Conservation (phyloP, 2,888 invertebrate species). For the Enchytraeus crypticus region DNA sequence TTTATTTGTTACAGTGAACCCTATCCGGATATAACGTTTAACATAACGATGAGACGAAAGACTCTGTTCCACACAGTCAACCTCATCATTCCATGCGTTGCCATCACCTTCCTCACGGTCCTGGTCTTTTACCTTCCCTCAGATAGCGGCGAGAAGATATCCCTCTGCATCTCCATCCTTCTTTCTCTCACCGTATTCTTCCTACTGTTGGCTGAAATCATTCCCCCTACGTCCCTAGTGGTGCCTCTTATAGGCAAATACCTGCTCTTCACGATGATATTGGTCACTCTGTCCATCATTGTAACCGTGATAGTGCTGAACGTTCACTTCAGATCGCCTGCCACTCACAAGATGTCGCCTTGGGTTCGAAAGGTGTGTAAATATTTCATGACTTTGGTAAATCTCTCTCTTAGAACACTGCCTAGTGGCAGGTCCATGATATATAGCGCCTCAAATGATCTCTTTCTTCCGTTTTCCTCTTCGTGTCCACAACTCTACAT, state of each 20-base stretch:
- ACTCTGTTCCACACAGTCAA: constrained; percentile 93
- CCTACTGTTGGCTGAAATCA: constrained; percentile 86
- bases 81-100: constrained; percentile 69
- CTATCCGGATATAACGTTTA: constrained; percentile 90
- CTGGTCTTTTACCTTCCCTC: constrained; percentile 94
- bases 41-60: constrained; percentile 87
- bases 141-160: constrained; percentile 97
- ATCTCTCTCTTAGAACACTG: no score
- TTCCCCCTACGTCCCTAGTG: constrained; percentile 90
- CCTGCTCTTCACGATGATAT: constrained; percentile 49
- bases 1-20: no score
- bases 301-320: constrained; percentile 64
- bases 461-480: no score
- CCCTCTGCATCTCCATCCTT: constrained; percentile 94
- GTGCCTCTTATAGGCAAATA: constrained; percentile 65
- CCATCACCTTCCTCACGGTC: constrained; percentile 88
- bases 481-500: no score
- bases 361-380: constrained; percentile 81
- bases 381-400: no score
- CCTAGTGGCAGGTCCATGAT: no score
- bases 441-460: no score
- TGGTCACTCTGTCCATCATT: constrained; percentile 50
- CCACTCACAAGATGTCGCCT: constrained; percentile 95
- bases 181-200: constrained; percentile 98
- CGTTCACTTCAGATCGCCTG: constrained; percentile 78